Evolutionary conservation across 2,888 invertebrate genomes (phyloP).

Genomic region (Acleris emargana): DNA sequence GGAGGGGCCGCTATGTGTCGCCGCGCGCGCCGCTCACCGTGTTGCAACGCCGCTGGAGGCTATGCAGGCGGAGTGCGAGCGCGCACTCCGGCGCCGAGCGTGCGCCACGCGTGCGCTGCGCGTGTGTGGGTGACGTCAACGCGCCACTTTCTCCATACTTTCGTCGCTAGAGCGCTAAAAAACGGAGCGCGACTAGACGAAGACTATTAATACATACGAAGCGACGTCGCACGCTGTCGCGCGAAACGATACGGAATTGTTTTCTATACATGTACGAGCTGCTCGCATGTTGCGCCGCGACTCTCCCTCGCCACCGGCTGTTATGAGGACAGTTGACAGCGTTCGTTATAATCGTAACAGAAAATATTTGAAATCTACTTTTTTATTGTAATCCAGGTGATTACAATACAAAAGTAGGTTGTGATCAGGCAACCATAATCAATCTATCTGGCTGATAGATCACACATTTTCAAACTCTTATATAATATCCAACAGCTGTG

Average conservation of each 20-base stretch:
- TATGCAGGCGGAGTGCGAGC: conserved; percentile 60
- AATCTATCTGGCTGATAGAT: neutral
- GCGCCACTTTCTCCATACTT: conserved; percentile 83
- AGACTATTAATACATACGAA: conserved; percentile 75
- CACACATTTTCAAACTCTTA: neutral
- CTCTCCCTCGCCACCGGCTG: conserved; percentile 50
- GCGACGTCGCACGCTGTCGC: conserved; percentile 73
- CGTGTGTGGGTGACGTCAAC: conserved; percentile 82
- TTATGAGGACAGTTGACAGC: conserved; percentile 13
- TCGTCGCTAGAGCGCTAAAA: conserved; percentile 82
- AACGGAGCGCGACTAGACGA: conserved; percentile 71
- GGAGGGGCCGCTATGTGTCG: conserved; percentile 75
- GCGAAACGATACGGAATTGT: conserved; percentile 73
- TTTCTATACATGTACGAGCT: conserved; percentile 60
- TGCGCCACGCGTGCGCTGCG: conserved; percentile 65
- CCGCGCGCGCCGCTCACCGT: conserved; percentile 66
- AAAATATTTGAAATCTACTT: neutral
- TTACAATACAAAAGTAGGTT: too few species aligned
- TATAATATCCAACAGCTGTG: neutral
- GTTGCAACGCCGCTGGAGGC: conserved; percentile 61
- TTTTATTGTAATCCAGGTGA: too few species aligned
- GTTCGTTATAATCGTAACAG: conserved; percentile 1
- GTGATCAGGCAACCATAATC: too few species aligned
- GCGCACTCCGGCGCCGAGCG: conserved; percentile 44
- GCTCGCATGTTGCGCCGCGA: conserved; percentile 55